Conservation (phyloP, 2,888 invertebrate genomes). For the Polymixis lichenea region DNA sequence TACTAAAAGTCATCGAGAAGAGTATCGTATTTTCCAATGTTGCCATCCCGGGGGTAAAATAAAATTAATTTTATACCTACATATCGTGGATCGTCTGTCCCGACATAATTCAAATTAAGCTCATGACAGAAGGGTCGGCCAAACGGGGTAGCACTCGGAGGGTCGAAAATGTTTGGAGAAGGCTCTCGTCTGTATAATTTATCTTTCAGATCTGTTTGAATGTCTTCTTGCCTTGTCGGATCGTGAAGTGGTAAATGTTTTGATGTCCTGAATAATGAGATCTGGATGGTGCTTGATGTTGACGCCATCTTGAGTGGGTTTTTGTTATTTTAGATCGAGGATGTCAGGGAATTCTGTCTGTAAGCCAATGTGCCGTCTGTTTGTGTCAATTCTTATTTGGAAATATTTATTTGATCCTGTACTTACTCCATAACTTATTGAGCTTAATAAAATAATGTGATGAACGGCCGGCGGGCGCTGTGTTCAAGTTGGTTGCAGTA, state of each 20-base stretch:
- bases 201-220: conserved; percentile 50
- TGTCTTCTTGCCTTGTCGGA: conserved; percentile 51
- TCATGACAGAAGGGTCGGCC: conserved; percentile 82
- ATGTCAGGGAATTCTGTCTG: neutral
- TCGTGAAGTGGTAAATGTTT: conserved; percentile 53
- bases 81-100: conserved; percentile 79
- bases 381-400: neutral
- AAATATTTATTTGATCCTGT: neutral
- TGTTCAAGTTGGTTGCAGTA: neutral
- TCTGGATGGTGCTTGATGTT: conserved; percentile 51
- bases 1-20: conserved; percentile 73
- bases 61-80: conserved; percentile 80
- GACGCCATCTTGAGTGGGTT: conserved; percentile 24
- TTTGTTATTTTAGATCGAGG: conserved; percentile 28
- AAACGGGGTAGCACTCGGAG: conserved; percentile 62
- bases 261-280: conserved; percentile 58
- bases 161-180: conserved; percentile 61
- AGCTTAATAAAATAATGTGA: neutral
- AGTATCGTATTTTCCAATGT: conserved; percentile 71
- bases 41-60: conserved; percentile 70
- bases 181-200: conserved; percentile 54
- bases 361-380: neutral
- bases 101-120: conserved; percentile 89
- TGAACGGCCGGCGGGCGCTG: neutral
- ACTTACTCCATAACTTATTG: neutral